These are phyloP conservation scores for Aspidapion aeneum DNA, from an alignment of 2,888 invertebrate genomes.

Conservation along the genomic window DNA sequence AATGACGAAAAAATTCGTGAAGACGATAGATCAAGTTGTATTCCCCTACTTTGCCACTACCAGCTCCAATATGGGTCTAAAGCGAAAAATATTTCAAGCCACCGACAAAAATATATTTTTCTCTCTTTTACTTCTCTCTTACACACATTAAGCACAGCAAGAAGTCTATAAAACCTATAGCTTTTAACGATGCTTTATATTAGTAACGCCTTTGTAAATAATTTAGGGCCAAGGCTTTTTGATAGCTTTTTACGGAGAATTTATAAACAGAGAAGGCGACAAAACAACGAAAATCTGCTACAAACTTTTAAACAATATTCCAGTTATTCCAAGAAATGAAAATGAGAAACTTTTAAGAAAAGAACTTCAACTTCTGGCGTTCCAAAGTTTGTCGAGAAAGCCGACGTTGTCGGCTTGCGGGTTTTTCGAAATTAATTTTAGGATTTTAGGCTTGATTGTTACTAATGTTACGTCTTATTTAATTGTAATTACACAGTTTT, in stretches of 20 bases:
- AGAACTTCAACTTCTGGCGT: slow-evolving; percentile 18
- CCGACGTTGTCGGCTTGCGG: slow-evolving; percentile 22
- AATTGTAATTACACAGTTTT: slow-evolving; percentile 24
- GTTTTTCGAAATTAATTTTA: slow-evolving; percentile 24
- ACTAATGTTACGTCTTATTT: slow-evolving; percentile 23
- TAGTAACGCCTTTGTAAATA: too few species aligned
- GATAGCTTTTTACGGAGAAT: slow-evolving; percentile 24
- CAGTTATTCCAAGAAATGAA: slow-evolving; percentile 15
- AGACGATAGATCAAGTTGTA: too few species aligned
- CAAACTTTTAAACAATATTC: slow-evolving; percentile 20
- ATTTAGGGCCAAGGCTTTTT: slow-evolving; percentile 21
- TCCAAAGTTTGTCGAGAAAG: slow-evolving; percentile 20
- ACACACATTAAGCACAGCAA: too few species aligned
- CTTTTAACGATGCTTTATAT: too few species aligned
- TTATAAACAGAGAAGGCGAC: slow-evolving; percentile 21
- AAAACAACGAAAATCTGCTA: slow-evolving; percentile 23
- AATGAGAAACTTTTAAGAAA: slow-evolving; percentile 21
- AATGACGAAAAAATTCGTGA: too few species aligned
- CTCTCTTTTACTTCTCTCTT: too few species aligned
- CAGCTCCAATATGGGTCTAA: too few species aligned
- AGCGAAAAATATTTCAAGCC: too few species aligned
- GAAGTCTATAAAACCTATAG: too few species aligned
- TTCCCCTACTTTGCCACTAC: too few species aligned
- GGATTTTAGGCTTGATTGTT: slow-evolving; percentile 22
- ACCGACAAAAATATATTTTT: too few species aligned